These are phyloP conservation scores for Dioctria rufipes DNA, from an alignment of 2,888 invertebrate species.

Conservation along the genomic window DNA sequence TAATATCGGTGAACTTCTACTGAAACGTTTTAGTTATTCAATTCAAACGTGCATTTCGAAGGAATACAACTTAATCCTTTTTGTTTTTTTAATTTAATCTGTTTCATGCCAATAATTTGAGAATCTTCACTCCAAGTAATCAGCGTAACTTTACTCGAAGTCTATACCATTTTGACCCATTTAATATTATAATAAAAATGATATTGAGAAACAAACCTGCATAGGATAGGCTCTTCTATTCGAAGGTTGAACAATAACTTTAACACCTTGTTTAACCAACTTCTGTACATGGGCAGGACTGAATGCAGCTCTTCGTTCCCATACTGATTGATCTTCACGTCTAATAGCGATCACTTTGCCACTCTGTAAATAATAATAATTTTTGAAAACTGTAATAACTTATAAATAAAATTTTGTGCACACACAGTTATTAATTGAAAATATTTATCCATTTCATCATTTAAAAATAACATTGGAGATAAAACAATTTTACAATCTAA, in stretches of 20 bases:
- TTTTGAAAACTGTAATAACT: background rate
- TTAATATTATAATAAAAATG: background rate
- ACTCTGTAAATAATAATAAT: conserved; percentile 68
- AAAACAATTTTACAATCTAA: no score
- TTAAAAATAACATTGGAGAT: no score
- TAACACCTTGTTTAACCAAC: conserved; percentile 88
- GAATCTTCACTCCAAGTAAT: no score
- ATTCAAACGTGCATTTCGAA: conserved; percentile 92
- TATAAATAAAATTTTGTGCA: no score
- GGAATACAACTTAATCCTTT: conserved; percentile 74
- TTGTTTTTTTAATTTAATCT: no score
- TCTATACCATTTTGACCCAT: no score
- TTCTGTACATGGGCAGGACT: conserved; percentile 92
- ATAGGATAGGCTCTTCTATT: conserved; percentile 98
- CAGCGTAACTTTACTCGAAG: no score
- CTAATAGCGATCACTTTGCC: conserved; percentile 87
- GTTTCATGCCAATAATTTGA: no score
- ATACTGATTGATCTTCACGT: conserved; percentile 94
- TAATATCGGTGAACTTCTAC: conserved; percentile 92
- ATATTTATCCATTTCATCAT: no score
- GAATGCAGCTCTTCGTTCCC: conserved; percentile 96
- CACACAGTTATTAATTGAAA: no score
- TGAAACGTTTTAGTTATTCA: conserved; percentile 93
- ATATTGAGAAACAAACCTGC: conserved; percentile 75
- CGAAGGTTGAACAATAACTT: conserved; percentile 98